Conservation (phyloP, 2,888 invertebrate species). For the Eilema caniola region DNA sequence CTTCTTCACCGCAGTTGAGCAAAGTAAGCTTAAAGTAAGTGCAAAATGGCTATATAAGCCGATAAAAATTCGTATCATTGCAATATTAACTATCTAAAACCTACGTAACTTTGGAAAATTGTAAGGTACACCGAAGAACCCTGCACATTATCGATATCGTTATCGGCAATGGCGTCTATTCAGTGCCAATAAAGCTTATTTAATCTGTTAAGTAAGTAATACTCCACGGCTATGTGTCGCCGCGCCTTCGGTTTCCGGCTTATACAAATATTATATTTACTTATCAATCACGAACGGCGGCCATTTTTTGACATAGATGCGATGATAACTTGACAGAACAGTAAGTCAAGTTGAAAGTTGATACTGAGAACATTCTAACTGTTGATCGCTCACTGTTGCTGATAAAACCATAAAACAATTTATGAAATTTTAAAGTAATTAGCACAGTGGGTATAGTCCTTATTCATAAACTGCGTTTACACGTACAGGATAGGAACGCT, state of each 20-base stretch:
- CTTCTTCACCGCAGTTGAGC: too few relatives aligned
- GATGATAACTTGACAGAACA: constrained; percentile 1
- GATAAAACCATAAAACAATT: too few relatives aligned
- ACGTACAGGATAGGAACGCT: too few relatives aligned
- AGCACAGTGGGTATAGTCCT: too few relatives aligned
- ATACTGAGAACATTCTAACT: not conserved
- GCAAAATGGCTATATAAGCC: not conserved
- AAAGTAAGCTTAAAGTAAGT: too few relatives aligned
- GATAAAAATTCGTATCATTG: too few relatives aligned
- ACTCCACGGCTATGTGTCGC: constrained; percentile 29
- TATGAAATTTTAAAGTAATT: too few relatives aligned
- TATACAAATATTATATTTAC: constrained; percentile 61
- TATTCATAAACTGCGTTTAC: too few relatives aligned
- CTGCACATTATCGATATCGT: constrained; percentile 14
- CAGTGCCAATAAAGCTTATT: constrained; percentile 43
- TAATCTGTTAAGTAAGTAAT: constrained; percentile 39
- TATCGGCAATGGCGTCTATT: constrained; percentile 33
- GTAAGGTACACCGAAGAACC: not conserved
- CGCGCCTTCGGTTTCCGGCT: constrained; percentile 68
- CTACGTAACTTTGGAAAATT: not conserved
- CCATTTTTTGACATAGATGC: constrained; percentile 17
- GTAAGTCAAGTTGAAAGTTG: constrained; percentile 16
- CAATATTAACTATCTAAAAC: not conserved
- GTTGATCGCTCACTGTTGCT: not conserved
- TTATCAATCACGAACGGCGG: constrained; percentile 45